These are phyloP conservation scores for Spheniscus humboldti DNA, from an alignment of 2,797 vertebrate genomes.

Conservation along the genomic window DNA sequence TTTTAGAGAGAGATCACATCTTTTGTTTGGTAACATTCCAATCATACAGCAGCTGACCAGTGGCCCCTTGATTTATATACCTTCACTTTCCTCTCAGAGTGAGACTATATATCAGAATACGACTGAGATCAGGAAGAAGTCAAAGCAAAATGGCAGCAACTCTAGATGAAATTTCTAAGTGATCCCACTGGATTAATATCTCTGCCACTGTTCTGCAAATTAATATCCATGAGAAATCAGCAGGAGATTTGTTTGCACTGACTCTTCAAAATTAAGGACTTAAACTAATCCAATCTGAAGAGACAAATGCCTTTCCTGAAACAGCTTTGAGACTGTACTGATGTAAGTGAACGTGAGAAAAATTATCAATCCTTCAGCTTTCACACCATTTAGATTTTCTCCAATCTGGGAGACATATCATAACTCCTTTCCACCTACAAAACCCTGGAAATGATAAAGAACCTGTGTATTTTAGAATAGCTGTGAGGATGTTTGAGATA, in stretches of 20 bases:
- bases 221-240: not conserved
- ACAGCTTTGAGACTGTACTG: not conserved
- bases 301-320: not conserved
- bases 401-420: not conserved
- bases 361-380: not conserved
- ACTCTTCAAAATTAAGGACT: not conserved
- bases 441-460: not conserved
- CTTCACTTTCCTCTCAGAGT: not conserved
- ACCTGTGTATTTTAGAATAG: not conserved
- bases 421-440: not conserved
- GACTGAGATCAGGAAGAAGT: not conserved
- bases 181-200: not conserved
- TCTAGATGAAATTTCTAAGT: not conserved
- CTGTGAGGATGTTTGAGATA: not conserved
- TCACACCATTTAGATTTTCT: not conserved
- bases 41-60: not conserved
- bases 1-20: not conserved
- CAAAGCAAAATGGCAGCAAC: not conserved
- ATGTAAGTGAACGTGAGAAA: not conserved
- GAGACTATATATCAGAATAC: not conserved
- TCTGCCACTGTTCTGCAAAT: not conserved
- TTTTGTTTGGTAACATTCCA: not conserved
- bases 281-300: not conserved
- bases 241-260: not conserved
- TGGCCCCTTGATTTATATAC: not conserved